Evolutionary conservation across 2,888 invertebrate genomes (phyloP).

Genomic region (Thelaira solivaga): DNA sequence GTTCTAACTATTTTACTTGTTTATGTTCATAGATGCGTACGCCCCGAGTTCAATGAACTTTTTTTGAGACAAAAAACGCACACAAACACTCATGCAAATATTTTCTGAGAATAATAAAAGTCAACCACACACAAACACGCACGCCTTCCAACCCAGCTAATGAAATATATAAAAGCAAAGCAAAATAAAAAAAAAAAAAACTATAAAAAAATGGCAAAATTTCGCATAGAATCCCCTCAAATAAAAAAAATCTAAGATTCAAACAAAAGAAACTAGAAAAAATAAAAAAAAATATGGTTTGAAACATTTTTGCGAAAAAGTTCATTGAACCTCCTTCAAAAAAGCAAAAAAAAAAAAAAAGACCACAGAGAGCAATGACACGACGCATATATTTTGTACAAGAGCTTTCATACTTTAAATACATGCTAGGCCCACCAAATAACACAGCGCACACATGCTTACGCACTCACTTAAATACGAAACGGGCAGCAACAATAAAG

Average conservation of each 20-base stretch:
- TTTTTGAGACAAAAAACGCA: constrained; percentile 6
- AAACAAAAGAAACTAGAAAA: constrained; percentile 7
- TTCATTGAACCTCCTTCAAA: constrained; percentile 46
- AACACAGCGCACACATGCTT: too few species aligned
- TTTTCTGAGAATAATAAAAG: too few species aligned
- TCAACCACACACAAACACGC: neutral
- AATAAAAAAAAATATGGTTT: constrained; percentile 22
- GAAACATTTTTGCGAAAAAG: constrained; percentile 47
- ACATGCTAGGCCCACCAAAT: neutral
- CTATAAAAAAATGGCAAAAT: constrained; percentile 19
- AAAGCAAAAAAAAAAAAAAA: constrained; percentile 10
- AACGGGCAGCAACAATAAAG: too few species aligned
- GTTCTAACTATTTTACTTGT: constrained; percentile 11
- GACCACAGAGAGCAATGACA: constrained; percentile 50
- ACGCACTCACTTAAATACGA: too few species aligned
- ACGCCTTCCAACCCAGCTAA: too few species aligned
- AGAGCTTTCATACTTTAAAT: neutral
- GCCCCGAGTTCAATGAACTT: constrained; percentile 53
- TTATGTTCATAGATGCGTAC: constrained; percentile 47
- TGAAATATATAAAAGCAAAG: too few species aligned
- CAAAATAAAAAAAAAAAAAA: neutral
- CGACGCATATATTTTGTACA: constrained; percentile 11
- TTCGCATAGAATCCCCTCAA: constrained; percentile 34
- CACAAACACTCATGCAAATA: neutral
- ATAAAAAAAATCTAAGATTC: too few species aligned